Base-by-base conservation (phyloP, 2,888 invertebrate species). In the Pantelozetes paolii region DNA sequence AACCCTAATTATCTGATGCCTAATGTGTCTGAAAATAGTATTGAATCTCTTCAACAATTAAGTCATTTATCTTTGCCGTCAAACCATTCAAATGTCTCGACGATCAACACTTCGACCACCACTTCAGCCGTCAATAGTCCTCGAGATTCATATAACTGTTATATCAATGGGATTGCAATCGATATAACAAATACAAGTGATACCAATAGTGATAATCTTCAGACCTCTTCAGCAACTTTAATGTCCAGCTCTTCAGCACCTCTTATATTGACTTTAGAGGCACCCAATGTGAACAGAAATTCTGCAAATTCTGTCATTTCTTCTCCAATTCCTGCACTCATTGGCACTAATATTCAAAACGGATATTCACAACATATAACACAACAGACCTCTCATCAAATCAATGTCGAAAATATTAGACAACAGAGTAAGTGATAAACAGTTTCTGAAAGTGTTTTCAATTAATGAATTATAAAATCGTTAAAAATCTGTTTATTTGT, bases 391-490 rank as follows among this genome's bases (percentile, higher is more conserved):
- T 2, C 32, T 20, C 69, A 69, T 1, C 20, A 69, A 13, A 45
- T 69, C 23, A 40, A 42, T 9, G 45, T 45, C 20, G 69, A 69
- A 15, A 69, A 42, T 45, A 20, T 69, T 18, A 42, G 69, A 42
- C 69, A 69, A 40, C 67, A 67, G 45, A 69, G 69, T 69, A 40
- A 69, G 69, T 15, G 20, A n/a, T 64, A n/a, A n/a, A n/a, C n/a
- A n/a, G 11, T 32, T n/a, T 64, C 36, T 2, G 20, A 20, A 20
- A 9, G 11, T 54, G 2, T 2, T 23, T 54, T 26, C 23, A 13
- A 20, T 8, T 3, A 54, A 20, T 26, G 20, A 48, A 48, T n/a
- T 48, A 9, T 48, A 48, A 54, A 36, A 11, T 11, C 36, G 36
- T 15, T 9, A 45, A 45, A 45, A 45, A 18, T 18, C 15, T 6